Percentiles rank a stretch among this genome's conserved stretches.
Evolutionary conservation across 2,113 vertebrate genomes (phyloP).

Genomic region (Callionymus lyra): DNA sequence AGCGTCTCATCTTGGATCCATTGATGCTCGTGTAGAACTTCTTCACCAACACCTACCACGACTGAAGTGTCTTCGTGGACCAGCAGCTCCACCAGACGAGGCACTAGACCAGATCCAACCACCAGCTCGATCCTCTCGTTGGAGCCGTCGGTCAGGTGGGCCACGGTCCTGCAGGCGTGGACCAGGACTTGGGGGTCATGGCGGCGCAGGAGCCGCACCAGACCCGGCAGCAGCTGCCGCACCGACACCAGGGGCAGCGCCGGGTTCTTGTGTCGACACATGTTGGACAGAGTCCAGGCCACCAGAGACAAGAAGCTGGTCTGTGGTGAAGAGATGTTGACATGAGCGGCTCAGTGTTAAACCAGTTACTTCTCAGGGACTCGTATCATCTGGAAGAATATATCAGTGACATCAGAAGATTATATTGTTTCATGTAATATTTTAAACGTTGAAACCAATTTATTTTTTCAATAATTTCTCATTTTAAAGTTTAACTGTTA

Average conservation of each 20-base stretch:
- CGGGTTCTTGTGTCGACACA: constrained; percentile 96
- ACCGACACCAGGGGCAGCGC: constrained; percentile 80
- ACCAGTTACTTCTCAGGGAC: too few relatives aligned
- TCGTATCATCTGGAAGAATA: too few relatives aligned
- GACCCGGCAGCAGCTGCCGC: constrained; percentile 79
- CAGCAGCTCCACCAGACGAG: constrained; percentile 82
- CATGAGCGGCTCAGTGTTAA: neutral
- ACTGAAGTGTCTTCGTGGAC: constrained; percentile 77
- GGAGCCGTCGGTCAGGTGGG: constrained; percentile 89
- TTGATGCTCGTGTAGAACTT: neutral
- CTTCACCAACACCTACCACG: constrained; percentile 63
- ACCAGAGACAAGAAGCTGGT: constrained; percentile 84
- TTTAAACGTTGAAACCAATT: too few relatives aligned
- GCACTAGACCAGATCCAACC: constrained; percentile 77
- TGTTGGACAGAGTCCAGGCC: constrained; percentile 93
- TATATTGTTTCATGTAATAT: too few relatives aligned
- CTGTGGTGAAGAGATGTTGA: constrained; percentile 46
- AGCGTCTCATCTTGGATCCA: too few relatives aligned
- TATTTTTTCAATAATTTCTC: too few relatives aligned
- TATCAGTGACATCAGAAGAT: too few relatives aligned
- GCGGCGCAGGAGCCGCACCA: constrained; percentile 76
- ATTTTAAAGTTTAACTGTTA: too few relatives aligned
- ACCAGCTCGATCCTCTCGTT: constrained; percentile 94
- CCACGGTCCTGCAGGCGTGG: constrained; percentile 90
- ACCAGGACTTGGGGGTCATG: constrained; percentile 83